Conservation (phyloP, 2,797 vertebrate species). For the Aeoliscus strigatus region DNA sequence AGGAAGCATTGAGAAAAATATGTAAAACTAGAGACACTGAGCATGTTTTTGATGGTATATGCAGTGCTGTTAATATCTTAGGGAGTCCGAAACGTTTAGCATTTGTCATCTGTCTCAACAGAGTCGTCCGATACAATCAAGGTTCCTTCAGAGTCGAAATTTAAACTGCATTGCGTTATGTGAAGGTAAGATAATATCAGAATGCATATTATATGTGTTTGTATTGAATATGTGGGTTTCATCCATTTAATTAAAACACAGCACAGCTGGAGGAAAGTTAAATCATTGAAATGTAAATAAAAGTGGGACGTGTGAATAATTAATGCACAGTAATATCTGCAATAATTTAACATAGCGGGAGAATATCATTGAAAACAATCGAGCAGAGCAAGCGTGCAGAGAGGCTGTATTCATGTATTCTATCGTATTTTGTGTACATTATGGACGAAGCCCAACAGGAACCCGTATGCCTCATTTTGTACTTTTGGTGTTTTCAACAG, state of each 20-base stretch:
- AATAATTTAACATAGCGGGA: not conserved
- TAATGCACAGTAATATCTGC: too few relatives aligned
- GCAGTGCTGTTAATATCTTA: too few relatives aligned
- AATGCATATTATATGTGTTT: too few relatives aligned
- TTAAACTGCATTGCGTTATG: conserved; percentile 98
- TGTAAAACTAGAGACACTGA: too few relatives aligned
- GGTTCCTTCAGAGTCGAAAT: conserved; percentile 98
- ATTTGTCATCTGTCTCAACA: conserved; percentile 48
- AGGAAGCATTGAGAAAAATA: too few relatives aligned
- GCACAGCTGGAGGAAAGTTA: not conserved
- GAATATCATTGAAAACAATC: too few relatives aligned
- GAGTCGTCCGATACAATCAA: conserved; percentile 96
- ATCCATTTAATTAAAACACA: not conserved
- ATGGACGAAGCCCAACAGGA: not conserved
- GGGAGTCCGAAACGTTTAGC: too few relatives aligned
- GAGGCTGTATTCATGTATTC: too few relatives aligned
- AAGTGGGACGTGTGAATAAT: not conserved
- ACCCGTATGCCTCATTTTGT: not conserved
- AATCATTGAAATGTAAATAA: conserved; percentile 1
- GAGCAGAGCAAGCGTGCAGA: too few relatives aligned
- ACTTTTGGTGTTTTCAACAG: conserved; percentile 61
- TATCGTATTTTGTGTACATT: too few relatives aligned
- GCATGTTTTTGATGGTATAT: too few relatives aligned
- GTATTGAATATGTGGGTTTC: too few relatives aligned
- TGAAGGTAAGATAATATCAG: conserved; percentile 79